A percentile compares a stretch with the other conserved stretches of the same genome.
Conservation (phyloP, 2,888 invertebrate species). For the Lysandra coridon region DNA sequence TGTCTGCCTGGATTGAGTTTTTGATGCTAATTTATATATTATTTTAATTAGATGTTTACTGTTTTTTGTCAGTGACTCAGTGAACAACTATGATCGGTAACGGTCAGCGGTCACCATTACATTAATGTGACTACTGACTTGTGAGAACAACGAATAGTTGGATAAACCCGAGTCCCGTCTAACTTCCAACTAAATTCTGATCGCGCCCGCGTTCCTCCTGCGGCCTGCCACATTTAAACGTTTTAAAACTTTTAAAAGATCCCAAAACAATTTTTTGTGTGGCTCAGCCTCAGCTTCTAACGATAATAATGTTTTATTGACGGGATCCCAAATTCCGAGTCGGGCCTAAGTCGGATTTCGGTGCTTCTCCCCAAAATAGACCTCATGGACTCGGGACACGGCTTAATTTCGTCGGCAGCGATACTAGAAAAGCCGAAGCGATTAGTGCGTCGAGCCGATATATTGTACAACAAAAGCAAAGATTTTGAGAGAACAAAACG, state of each 20-base stretch:
- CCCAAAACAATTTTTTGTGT: neutral
- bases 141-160: neutral
- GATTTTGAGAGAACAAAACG: neutral
- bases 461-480: neutral
- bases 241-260: neutral
- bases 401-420: neutral
- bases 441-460: neutral
- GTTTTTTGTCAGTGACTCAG: no score
- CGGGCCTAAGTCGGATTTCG: neutral
- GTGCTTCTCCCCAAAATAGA: neutral
- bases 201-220: neutral
- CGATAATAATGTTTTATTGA: slow-evolving; percentile 1
- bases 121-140: neutral
- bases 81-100: no score
- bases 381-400: neutral
- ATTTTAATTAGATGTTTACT: no score
- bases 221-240: neutral
- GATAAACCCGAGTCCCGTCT: neutral
- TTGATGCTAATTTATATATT: no score
- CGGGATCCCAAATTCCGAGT: neutral
- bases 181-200: neutral
- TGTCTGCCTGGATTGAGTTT: no score
- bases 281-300: neutral
- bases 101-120: neutral
- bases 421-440: neutral